Evolutionary conservation across 1,140 invertebrate species (phyloP).

Genomic region (Bursaphelenchus mucronatus): DNA sequence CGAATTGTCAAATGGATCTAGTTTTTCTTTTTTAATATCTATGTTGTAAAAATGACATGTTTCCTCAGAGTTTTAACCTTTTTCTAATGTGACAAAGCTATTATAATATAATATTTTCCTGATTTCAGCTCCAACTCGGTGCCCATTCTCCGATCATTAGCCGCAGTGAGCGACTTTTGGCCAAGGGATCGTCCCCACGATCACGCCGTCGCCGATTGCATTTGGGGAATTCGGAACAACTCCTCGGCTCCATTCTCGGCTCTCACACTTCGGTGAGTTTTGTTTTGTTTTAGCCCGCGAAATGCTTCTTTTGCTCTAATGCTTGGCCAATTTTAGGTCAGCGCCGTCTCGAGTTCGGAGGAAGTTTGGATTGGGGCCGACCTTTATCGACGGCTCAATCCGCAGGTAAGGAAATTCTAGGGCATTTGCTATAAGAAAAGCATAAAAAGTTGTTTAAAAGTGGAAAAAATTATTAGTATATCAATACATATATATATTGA

Average conservation of each 20-base stretch:
- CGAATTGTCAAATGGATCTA: no score
- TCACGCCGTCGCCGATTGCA: constrained; percentile 31
- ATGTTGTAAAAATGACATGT: no score
- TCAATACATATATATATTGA: no score
- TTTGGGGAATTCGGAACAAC: neutral
- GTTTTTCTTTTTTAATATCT: no score
- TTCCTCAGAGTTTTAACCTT: neutral
- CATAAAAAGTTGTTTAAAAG: neutral
- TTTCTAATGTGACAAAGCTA: neutral
- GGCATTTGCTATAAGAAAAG: neutral
- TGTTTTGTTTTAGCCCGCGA: neutral
- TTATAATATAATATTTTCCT: neutral
- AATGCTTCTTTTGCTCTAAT: neutral
- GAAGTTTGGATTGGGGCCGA: constrained; percentile 59
- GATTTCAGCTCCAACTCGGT: constrained; percentile 41
- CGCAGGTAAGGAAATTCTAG: constrained; percentile 39
- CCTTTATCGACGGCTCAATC: constrained; percentile 51
- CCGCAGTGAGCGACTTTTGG: constrained; percentile 53
- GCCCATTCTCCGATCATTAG: constrained; percentile 55
- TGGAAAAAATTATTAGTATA: neutral
- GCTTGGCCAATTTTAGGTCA: constrained; percentile 27
- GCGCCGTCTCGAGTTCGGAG: constrained; percentile 49
- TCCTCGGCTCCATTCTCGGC: constrained; percentile 2
- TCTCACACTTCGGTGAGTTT: constrained; percentile 10
- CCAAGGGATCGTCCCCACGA: constrained; percentile 52